Evolutionary conservation across 2,797 vertebrate species (phyloP).

Genomic region (Euthynnus affinis): DNA sequence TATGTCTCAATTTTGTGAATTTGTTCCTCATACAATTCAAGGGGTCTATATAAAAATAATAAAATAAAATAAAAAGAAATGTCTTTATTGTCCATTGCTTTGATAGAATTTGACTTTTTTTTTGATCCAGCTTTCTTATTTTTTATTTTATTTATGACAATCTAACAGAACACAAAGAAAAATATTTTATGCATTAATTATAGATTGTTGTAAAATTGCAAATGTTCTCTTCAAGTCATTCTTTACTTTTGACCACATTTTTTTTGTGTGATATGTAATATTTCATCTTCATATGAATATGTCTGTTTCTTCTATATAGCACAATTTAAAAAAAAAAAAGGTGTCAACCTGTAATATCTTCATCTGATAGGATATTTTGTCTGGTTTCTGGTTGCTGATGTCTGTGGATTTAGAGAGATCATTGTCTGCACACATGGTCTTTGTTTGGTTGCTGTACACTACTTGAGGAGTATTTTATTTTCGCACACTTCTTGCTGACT

Average conservation of each 20-base stretch:
- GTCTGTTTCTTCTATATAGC: neutral
- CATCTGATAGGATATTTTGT: conserved; percentile 30
- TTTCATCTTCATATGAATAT: neutral
- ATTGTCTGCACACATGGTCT: conserved; percentile 62
- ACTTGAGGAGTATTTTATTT: conserved; percentile 67
- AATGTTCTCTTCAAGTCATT: neutral
- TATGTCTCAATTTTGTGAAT: neutral
- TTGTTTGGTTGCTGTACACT: conserved; percentile 61
- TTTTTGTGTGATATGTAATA: neutral
- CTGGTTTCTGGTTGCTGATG: conserved; percentile 36
- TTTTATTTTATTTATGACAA: neutral
- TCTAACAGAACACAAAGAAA: neutral
- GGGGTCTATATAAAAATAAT: neutral
- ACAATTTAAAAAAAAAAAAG: neutral
- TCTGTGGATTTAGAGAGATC: conserved; percentile 43
- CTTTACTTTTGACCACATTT: neutral
- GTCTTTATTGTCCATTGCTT: conserved; percentile 15
- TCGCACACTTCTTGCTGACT: conserved; percentile 59
- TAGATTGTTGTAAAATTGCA: conserved; percentile 1
- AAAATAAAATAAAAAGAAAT: neutral
- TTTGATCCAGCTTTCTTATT: neutral
- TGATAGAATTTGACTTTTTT: neutral
- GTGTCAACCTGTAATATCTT: conserved; percentile 29
- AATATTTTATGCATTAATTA: neutral
- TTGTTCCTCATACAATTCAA: neutral